Percentiles rank a stretch among this genome's conserved stretches.
Conservation (phyloP, 92 coral and sea anemone species). For the Chrysogorgia sp. region DNA sequence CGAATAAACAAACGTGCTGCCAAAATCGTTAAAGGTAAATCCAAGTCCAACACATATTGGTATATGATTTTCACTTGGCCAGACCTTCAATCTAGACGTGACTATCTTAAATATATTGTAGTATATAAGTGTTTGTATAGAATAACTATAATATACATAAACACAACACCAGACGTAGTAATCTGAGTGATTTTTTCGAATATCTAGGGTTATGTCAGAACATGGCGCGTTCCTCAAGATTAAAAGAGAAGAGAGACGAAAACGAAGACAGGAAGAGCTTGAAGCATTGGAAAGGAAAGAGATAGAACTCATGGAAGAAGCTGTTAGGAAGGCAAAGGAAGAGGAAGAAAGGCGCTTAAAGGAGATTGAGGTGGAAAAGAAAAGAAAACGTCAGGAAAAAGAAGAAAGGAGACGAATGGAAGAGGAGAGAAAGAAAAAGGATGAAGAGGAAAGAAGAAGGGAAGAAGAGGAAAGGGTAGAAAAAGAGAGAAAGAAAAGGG, state of each 20-base stretch:
- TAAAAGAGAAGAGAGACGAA: conserved; percentile 25
- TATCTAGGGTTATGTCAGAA: conserved; percentile 22
- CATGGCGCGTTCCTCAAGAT: not conserved
- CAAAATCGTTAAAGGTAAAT: no score
- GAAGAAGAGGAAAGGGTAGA: conserved; percentile 14
- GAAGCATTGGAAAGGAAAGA: conserved; percentile 29
- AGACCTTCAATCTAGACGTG: not conserved
- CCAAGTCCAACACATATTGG: no score
- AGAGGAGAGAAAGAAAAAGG: conserved; percentile 28
- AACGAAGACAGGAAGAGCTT: conserved; percentile 24
- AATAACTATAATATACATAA: no score
- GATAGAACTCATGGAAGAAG: conserved; percentile 26
- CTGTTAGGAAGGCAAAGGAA: conserved; percentile 23
- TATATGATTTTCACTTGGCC: not conserved
- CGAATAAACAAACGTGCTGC: no score
- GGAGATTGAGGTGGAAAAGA: conserved; percentile 19
- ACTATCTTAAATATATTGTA: no score
- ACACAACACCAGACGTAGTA: not conserved
- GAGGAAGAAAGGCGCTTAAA: conserved; percentile 21
- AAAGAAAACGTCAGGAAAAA: conserved; percentile 16
- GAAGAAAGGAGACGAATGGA: conserved; percentile 10
- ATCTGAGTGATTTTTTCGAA: not conserved
- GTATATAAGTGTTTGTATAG: no score
- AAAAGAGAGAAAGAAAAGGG: not conserved
- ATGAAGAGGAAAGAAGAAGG: conserved; percentile 5